Base-by-base conservation (phyloP, 1,140 invertebrate species). In the Cherax destructor region DNA sequence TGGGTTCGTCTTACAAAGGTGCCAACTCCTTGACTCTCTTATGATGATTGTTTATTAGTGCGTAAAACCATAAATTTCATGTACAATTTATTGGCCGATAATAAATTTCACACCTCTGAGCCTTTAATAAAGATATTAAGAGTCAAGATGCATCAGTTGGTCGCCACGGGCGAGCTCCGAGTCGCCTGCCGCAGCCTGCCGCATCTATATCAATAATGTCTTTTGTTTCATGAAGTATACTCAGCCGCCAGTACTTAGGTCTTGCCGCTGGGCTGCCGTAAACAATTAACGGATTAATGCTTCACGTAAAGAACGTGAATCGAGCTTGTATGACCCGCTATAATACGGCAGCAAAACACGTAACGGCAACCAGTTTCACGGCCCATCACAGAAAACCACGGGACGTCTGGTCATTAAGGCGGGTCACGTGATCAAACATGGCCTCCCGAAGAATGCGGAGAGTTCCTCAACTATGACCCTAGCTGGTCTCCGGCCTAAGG, bases 51-150 rank as follows among this genome's bases (percentile, higher is more conserved):
- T 86, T 86, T 86, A 86, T 86, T 78, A 86, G 74, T 50, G 74
- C 74, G 74, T 86, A 77, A 86, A 86, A 78, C 85, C 85, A 86
- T 86, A 86, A 86, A 86, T 86, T 86, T 86, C 85, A 78, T 78
- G 74, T 86, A 86, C 85, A 86, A 86, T 86, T 86, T 86, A 86
- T 86, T 86, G 85, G 85, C 74, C 47, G 85, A 86, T 86, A 86
- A 86, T 86, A 86, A 86, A 86, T 86, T 86, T 86, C 85, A 86
- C 85, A 86, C 85, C 85, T 86, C 74, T 78, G 85, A 86, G 76
- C 85, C 85, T 78, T 86, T 86, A 86, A 86, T 86, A 86, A 86
- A 86, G 85, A 86, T 86, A 86, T 86, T 86, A 86, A 74, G 85
- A 86, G 85, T 86, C 85, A 61, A 77, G 74, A 59, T n/a, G 74